A percentile compares a stretch with the other conserved stretches of the same genome.
These are phyloP conservation scores for Drosophila anomelani DNA, from an alignment of 2,888 invertebrate genomes.

Conservation along the genomic window DNA sequence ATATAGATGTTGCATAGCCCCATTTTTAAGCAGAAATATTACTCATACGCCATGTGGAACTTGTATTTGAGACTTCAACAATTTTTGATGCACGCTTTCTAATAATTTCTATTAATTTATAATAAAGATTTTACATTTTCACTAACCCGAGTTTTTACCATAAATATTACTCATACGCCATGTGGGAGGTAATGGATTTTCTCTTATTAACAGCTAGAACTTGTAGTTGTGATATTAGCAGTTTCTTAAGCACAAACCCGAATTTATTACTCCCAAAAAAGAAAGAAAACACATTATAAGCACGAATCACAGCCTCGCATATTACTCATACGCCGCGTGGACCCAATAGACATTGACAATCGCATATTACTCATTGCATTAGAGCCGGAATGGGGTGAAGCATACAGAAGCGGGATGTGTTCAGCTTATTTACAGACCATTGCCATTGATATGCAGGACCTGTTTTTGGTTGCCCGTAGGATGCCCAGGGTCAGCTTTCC, in stretches of 20 bases:
- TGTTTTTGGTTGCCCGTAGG: conserved; percentile 23
- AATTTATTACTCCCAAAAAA: background rate
- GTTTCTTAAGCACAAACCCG: background rate
- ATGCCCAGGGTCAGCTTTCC: conserved; percentile 38
- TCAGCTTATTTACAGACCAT: conserved; percentile 33
- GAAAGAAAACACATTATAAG: background rate
- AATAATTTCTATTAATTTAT: no score
- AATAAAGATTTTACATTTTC: no score
- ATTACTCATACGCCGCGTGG: conserved; percentile 45
- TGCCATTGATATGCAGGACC: conserved; percentile 48
- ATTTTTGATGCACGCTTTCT: no score
- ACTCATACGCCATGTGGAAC: no score
- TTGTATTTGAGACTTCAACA: no score
- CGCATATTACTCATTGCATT: conserved; percentile 49
- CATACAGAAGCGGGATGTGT: background rate
- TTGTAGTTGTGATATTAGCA: background rate
- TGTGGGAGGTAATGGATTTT: conserved; percentile 13
- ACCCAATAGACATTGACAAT: conserved; percentile 51
- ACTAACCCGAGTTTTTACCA: background rate
- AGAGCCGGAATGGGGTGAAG: background rate
- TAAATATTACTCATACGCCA: conserved; percentile 49
- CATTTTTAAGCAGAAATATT: no score
- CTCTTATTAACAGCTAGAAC: background rate
- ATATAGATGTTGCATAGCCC: no score
- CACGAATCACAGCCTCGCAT: conserved; percentile 15